Conservation (phyloP, 2,797 vertebrate species). For the Cichlasoma orientale region DNA sequence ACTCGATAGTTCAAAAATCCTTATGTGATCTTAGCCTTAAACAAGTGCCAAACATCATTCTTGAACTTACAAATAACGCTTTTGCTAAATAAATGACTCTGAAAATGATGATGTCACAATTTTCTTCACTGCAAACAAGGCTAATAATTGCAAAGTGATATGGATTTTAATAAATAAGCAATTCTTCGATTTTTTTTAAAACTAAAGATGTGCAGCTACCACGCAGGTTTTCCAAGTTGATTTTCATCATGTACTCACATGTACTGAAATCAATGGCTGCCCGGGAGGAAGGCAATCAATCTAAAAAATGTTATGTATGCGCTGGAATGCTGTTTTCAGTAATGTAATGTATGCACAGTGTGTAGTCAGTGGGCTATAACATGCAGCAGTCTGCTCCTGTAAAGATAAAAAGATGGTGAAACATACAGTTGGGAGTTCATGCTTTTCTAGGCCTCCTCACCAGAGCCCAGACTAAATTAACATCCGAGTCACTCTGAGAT, state of each 20-base stretch:
- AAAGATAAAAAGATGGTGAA: constrained; percentile 1
- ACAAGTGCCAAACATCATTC: too few species aligned
- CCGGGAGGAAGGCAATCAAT: constrained; percentile 11
- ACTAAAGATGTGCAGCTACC: too few species aligned
- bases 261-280: constrained; percentile 4
- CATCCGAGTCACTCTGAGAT: constrained; percentile 68
- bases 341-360: constrained; percentile 1
- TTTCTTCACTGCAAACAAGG: too few species aligned
- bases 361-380: constrained; percentile 12
- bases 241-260: not conserved
- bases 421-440: constrained; percentile 24
- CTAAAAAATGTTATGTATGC: not conserved
- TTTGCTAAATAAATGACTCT: too few species aligned
- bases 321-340: not conserved
- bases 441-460: constrained; percentile 71
- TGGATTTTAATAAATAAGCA: too few species aligned
- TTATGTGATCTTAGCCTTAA: too few species aligned
- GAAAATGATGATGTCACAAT: too few species aligned
- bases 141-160: too few species aligned
- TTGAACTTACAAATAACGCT: too few species aligned
- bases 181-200: too few species aligned
- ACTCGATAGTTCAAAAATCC: too few species aligned
- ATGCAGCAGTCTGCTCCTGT: constrained; percentile 11
- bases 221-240: too few species aligned
- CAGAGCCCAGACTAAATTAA: constrained; percentile 73